Conservation (phyloP, 2,113 vertebrate genomes). For the Pollachius pollachius region DNA sequence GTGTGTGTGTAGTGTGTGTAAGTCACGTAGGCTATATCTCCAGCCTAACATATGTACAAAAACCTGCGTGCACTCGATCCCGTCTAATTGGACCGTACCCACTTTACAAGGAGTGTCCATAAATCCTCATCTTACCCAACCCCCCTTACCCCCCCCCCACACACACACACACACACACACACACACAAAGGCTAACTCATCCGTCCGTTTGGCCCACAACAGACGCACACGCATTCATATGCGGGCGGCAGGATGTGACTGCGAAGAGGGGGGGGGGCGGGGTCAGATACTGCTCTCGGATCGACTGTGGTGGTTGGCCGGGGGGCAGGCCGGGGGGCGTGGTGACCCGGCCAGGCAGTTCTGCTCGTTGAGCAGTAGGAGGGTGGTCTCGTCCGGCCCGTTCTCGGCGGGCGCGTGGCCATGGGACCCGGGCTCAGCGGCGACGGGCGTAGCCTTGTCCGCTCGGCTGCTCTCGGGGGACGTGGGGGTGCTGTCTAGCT, state of each 20-base stretch:
- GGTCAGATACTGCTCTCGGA: slow-evolving; percentile 66
- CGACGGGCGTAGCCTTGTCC: slow-evolving; percentile 38
- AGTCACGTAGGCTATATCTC: background rate
- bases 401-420: slow-evolving; percentile 42
- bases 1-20: background rate
- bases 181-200: slow-evolving; percentile 4
- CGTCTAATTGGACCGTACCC: slow-evolving; percentile 38
- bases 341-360: slow-evolving; percentile 73
- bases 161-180: slow-evolving; percentile 15
- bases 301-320: slow-evolving; percentile 63
- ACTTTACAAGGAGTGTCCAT: background rate
- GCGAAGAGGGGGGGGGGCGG: background rate
- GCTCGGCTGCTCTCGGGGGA: slow-evolving; percentile 74
- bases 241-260: too few species aligned
- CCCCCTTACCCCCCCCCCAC: slow-evolving; percentile 6
- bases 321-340: slow-evolving; percentile 64
- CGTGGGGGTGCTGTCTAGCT: slow-evolving; percentile 87
- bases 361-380: slow-evolving; percentile 86
- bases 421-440: slow-evolving; percentile 23
- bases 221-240: slow-evolving; percentile 28
- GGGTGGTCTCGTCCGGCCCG: slow-evolving; percentile 83
- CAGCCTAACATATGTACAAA: slow-evolving; percentile 32
- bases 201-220: background rate
- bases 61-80: slow-evolving; percentile 17
- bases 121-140: background rate